Percentiles rank a stretch among this genome's conserved stretches.
Evolutionary conservation across 2,888 invertebrate genomes (phyloP).

Genomic region (Sipha maydis): DNA sequence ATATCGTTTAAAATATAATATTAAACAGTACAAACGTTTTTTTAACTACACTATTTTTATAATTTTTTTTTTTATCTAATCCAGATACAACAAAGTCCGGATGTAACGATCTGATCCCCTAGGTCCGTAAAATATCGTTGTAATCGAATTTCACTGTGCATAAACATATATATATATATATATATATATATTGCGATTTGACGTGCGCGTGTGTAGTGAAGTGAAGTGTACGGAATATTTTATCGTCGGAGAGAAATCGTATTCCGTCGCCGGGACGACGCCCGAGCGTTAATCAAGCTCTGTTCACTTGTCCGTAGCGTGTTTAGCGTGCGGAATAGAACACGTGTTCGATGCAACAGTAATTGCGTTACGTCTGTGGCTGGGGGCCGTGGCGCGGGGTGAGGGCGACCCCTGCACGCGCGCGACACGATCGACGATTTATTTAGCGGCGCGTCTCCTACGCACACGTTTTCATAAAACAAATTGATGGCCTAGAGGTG

Average conservation of each 20-base stretch:
- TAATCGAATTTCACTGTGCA: no score
- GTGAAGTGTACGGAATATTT: neutral
- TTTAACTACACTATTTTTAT: no score
- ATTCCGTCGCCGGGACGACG: neutral
- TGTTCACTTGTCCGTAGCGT: neutral
- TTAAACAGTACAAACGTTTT: no score
- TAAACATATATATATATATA: no score
- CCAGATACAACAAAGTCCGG: no score
- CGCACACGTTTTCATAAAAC: slow-evolving; percentile 29
- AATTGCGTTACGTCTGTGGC: slow-evolving; percentile 35
- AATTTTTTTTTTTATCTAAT: no score
- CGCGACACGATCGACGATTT: slow-evolving; percentile 53
- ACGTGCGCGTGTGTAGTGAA: neutral
- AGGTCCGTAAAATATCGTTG: no score
- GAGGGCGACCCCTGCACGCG: slow-evolving; percentile 22
- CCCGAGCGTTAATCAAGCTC: neutral
- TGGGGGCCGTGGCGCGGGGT: no score
- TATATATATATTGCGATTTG: neutral
- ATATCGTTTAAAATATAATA: no score
- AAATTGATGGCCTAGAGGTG: slow-evolving; percentile 42
- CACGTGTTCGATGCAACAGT: slow-evolving; percentile 40
- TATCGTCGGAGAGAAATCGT: neutral
- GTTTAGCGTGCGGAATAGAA: neutral
- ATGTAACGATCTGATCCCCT: no score
- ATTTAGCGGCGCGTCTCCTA: slow-evolving; percentile 5